These are phyloP conservation scores for Ctenosaura bakeri DNA, from an alignment of 2,797 vertebrate genomes.

Conservation along the genomic window DNA sequence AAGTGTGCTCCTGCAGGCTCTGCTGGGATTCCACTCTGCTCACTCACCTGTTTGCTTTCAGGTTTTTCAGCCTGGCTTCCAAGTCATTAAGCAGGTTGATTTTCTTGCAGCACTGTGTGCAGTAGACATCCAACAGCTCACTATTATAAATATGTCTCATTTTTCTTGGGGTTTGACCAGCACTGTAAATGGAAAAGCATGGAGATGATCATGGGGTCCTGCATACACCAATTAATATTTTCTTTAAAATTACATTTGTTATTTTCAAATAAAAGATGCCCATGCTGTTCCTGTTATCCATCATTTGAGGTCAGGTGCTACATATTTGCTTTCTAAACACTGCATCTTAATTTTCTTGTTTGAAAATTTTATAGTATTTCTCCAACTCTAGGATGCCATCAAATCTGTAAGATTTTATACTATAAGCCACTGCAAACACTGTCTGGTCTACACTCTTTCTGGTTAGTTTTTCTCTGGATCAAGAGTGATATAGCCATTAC, in stretches of 20 bases:
- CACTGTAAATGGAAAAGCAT: constrained; percentile 80
- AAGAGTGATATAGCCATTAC: neutral
- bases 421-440: neutral
- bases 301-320: neutral
- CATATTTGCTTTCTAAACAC: neutral
- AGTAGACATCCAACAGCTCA: constrained; percentile 92
- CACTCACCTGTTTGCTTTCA: constrained; percentile 93
- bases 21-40: constrained; percentile 42
- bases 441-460: neutral
- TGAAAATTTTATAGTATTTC: neutral
- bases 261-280: neutral
- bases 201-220: constrained; percentile 8
- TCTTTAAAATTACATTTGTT: neutral
- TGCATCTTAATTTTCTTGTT: neutral
- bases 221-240: neutral
- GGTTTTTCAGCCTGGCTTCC: constrained; percentile 94
- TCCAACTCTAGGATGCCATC: neutral
- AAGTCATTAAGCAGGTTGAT: constrained; percentile 95
- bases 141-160: constrained; percentile 86
- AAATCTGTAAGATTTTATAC: neutral
- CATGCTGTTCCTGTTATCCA: neutral
- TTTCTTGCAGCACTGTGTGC: constrained; percentile 98
- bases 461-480: neutral
- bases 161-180: constrained; percentile 94
- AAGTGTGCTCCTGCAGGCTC: neutral